Percentiles rank a stretch among this genome's conserved stretches.
Evolutionary conservation across 2,113 vertebrate species (phyloP).

Genomic region (Hylia prasina): DNA sequence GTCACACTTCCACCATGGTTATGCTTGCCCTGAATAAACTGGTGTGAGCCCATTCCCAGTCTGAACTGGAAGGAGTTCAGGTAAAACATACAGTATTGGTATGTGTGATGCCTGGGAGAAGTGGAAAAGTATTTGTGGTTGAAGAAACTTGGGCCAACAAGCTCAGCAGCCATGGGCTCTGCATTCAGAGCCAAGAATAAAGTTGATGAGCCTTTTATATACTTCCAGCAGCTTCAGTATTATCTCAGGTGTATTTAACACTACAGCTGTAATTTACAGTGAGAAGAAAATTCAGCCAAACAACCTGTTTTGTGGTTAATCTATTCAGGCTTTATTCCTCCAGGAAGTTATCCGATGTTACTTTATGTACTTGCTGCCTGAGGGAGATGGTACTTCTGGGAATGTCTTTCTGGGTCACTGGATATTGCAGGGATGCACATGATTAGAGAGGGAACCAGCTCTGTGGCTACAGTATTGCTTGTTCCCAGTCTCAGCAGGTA

Average conservation of each 20-base stretch:
- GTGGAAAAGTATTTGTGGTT: background rate
- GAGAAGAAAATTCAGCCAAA: background rate
- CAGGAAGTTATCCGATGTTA: background rate
- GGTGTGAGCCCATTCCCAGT: background rate
- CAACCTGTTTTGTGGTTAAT: background rate
- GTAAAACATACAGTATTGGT: background rate
- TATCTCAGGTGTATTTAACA: background rate
- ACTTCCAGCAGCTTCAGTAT: background rate
- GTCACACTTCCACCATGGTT: accelerated
- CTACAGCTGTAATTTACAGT: background rate
- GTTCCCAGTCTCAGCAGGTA: background rate
- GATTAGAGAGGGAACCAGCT: background rate
- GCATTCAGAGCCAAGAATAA: background rate
- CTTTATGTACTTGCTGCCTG: background rate
- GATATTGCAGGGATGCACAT: background rate
- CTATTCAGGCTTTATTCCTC: background rate
- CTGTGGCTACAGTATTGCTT: background rate
- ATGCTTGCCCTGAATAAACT: background rate
- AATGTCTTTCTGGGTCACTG: background rate
- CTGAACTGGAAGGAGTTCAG: background rate
- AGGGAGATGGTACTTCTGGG: background rate
- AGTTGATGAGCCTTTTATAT: background rate
- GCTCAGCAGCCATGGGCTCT: background rate
- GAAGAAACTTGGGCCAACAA: background rate
- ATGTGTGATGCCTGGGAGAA: background rate